Evolutionary conservation across 2,888 invertebrate genomes (phyloP).

Genomic region (Deilephila porcellus): DNA sequence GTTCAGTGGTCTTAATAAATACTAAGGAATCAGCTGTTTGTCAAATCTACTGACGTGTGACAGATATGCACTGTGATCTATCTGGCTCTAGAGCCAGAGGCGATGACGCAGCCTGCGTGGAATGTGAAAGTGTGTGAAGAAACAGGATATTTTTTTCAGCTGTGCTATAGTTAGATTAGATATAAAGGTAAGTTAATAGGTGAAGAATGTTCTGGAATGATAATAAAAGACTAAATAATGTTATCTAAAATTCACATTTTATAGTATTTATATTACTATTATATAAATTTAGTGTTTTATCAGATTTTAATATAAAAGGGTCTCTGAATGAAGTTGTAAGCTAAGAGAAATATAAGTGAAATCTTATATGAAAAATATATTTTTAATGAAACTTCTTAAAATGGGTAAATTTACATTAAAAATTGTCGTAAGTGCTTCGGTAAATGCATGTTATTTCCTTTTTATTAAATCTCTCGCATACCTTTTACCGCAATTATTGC

Average conservation of each 20-base stretch:
- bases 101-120: not conserved
- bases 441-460: not conserved
- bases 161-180: not conserved
- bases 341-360: not conserved
- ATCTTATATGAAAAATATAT: not conserved
- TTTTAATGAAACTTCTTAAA: not conserved
- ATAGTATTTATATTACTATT: no score
- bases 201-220: no score
- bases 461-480: not conserved
- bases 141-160: conserved; percentile 11
- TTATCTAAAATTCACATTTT: no score
- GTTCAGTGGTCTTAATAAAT: conserved; percentile 56
- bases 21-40: conserved; percentile 44
- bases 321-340: conserved; percentile 7
- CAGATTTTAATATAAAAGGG: no score
- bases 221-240: no score
- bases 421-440: not conserved
- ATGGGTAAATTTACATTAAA: not conserved
- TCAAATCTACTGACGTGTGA: conserved; percentile 30
- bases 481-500: not conserved
- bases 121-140: conserved; percentile 7
- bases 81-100: not conserved
- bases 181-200: not conserved
- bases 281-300: not conserved
- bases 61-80: conserved; percentile 1